phyloP scores from a whole-genome alignment of 1,140 invertebrate species.

The Carcinoscorpius rotundicauda region DNA sequence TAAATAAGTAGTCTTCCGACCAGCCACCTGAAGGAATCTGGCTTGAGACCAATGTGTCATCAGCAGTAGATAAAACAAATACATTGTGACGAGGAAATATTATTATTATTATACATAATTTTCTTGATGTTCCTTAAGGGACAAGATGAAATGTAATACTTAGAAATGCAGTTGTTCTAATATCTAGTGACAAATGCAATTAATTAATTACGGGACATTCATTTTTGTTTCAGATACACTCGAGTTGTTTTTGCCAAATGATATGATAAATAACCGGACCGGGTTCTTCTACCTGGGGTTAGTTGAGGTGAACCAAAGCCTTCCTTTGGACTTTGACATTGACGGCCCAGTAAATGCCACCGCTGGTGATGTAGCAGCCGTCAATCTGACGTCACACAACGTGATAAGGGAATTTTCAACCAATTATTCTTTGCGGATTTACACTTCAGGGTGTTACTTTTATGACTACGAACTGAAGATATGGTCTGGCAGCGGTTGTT shows the following conservation, averaged over 20 bases:
- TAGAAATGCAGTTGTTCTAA: too few relatives aligned
- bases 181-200: too few relatives aligned
- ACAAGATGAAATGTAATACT: too few relatives aligned
- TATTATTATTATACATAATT: too few relatives aligned
- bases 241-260: constrained; percentile 25
- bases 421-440: constrained; percentile 29
- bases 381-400: constrained; percentile 3
- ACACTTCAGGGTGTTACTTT: constrained; percentile 30
- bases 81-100: too few relatives aligned
- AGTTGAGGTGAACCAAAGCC: constrained; percentile 22
- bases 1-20: too few relatives aligned
- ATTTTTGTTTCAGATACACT: constrained; percentile 9
- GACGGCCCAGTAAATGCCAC: constrained; percentile 21
- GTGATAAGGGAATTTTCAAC: constrained; percentile 25
- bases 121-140: too few relatives aligned
- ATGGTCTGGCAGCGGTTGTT: constrained; percentile 29
- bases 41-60: too few relatives aligned
- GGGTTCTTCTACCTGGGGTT: constrained; percentile 29
- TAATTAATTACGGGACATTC: too few relatives aligned
- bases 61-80: too few relatives aligned
- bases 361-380: constrained; percentile 10
- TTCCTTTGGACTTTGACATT: constrained; percentile 22
- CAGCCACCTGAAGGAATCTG: too few relatives aligned
- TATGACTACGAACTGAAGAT: constrained; percentile 25
- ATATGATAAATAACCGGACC: constrained; percentile 25